Base-by-base conservation (phyloP, 2,888 invertebrate species). In the Tipula unca region DNA sequence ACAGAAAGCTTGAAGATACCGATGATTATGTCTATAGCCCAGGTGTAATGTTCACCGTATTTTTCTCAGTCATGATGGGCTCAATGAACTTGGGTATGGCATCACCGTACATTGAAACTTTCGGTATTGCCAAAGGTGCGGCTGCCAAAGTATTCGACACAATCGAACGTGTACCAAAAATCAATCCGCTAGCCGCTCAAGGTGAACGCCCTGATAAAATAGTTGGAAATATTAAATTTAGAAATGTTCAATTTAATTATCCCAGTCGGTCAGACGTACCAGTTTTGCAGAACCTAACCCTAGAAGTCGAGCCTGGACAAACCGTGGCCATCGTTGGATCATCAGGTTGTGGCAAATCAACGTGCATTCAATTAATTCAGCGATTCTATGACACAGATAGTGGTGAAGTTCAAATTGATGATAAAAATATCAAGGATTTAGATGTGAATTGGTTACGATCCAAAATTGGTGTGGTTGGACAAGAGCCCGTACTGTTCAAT, bases 401-500 rank as follows among this genome's bases (percentile, higher is more conserved):
- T 8, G 39, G 39, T 1, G 10, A 10, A 13, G 13, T 39, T 39
- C 13, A 39, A 13, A 10, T 39, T 13, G 93, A 93, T n/a, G 93
- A 92, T 0, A 88, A 92, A 85, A 93, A 95, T 88, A 90, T 95
- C 85, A 91, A 92, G 82, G 91, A 92, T 85, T 88, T 96, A 87
- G 95, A 95, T 89, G 93, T 95, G 25, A 90, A 92, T 17, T 94
- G 95, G 92, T 89, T 95, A 29, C 91, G 96, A 85, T 91, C 92
- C 83, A 93, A 95, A 88, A 94, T 96, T 87, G 96, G 95, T 0
- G 93, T 96, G 13, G 96, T 96, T 5, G 95, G 95, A 0, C 96
- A 96, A 89, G 96, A 96, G 88, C 96, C 96, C 0, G 94, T 95
- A 14, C 92, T 96, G 10, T 96, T 96, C 89, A 94, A 94, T 88